These are phyloP conservation scores for Cyrtonyx montezumae DNA, from an alignment of 2,113 vertebrate species.

Conservation along the genomic window DNA sequence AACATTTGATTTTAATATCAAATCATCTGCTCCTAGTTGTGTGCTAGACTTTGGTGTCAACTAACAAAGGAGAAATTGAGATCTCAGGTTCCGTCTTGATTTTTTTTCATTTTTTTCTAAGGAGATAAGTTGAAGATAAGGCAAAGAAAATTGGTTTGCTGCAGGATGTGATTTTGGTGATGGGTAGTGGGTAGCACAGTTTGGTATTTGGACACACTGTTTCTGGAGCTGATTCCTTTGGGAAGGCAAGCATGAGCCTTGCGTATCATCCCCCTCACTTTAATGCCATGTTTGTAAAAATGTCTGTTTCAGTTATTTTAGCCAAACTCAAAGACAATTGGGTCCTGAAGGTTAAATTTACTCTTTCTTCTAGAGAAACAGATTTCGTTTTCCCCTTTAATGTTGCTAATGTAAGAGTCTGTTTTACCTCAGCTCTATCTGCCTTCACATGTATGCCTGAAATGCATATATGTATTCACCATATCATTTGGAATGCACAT, in stretches of 20 bases:
- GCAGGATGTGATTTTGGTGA: not conserved
- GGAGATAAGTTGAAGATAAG: not conserved
- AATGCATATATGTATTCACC: not conserved
- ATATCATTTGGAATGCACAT: not conserved
- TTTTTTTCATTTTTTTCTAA: not conserved
- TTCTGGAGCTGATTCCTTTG: not conserved
- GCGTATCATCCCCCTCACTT: not conserved
- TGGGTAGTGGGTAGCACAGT: accelerated
- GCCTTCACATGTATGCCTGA: not conserved
- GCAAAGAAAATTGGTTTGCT: not conserved
- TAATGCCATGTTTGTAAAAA: not conserved
- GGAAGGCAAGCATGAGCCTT: not conserved
- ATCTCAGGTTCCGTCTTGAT: not conserved
- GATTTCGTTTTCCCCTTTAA: not conserved
- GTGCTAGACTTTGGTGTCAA: not conserved
- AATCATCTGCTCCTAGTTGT: accelerated
- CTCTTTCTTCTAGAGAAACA: not conserved
- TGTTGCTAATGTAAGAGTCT: not conserved
- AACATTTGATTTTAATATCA: not conserved
- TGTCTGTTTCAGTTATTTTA: not conserved
- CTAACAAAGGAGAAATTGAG: not conserved
- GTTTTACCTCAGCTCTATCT: not conserved
- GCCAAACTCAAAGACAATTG: not conserved
- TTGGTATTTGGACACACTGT: not conserved
- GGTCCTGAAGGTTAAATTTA: not conserved